Base-by-base conservation (phyloP, 2,888 invertebrate genomes). In the Leucozona laternaria region DNA sequence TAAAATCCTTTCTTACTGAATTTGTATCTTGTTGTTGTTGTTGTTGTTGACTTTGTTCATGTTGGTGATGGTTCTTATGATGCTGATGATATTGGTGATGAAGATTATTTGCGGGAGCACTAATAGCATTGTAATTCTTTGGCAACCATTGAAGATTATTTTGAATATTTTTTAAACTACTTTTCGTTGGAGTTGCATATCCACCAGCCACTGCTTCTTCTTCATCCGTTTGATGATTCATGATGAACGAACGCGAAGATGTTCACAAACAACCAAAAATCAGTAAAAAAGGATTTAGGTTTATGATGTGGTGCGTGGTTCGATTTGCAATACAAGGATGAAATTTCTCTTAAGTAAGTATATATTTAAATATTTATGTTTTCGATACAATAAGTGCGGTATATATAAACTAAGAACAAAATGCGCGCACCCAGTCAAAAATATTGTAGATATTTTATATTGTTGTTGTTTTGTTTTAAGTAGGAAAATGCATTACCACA, bases 201-300 rank as follows among this genome's bases (percentile, higher is more conserved):
- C 25, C 40, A n/a, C 0, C 8, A 37, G 11, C n/a, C 22, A 6
- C 28, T 55, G 5, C 11, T 31, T 10, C 28, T 40, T 77, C 85
- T 15, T 57, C 60, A 43, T 43, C 43, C 7, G 13, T 73, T 55
- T n/a, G 76, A 62, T n/a, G 76, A 62, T 85, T 76, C 85, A 85
- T 85, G 40, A 22, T 85, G 55, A 28, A 11, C 17, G 28, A n/a
- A 37, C 17, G 13, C 17, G 22, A 68, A 0, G 13, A 48, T 48
- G 20, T 48, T 48, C 1, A 45, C 1, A 20, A 11, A 5, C 13
- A 50, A 48, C 13, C 20, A 11, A 13, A 50, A 22, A n/a, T 8
- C 17, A 45, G 17, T 53, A 53, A 2, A 53, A 0, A 53, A 25
- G 0, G 0, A 3, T 53, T 13, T 22, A 5, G 3, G 7, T 22